Base-by-base conservation (phyloP, 2,888 invertebrate species). In the Plagodis pulveraria region DNA sequence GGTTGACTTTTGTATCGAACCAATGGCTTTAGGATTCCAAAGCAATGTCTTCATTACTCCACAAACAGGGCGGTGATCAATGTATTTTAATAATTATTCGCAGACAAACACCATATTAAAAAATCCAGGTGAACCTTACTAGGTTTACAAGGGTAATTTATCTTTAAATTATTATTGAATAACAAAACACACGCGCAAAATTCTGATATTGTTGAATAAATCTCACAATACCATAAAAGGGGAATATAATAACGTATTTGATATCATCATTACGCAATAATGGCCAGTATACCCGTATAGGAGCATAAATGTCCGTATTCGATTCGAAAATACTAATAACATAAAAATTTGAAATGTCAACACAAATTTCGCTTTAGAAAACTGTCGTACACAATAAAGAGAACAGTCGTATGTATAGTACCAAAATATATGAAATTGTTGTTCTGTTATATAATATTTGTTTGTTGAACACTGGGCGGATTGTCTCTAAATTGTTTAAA, bases 321-420 rank as follows among this genome's bases (percentile, higher is more conserved):
- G 69, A 70, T 69, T 72, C 68, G 63, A 70, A 71, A 72, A 68
- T 66, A 72, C 68, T 71, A 69, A 69, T 70, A 70, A 71, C 69
- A 71, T 71, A 71, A 72, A 40, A 73, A 72, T 62, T 62, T 65
- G 62, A 66, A 63, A 66, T 62, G 64, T 67, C 67, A 67, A 70
- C 66, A 56, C 60, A 69, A 70, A 64, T 50, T 62, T 70, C 67
- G 64, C 58, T 69, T 67, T 69, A 71, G 71, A 72, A 73, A 69
- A 60, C 46, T 65, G 64, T 70, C 66, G 62, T 71, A 70, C 67
- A 68, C 62, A 71, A 69, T 69, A 66, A 71, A 69, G 41, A 66
- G 50, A 64, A 62, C 55, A 57, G 56, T 42, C n/a, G n/a, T n/a
- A n/a, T n/a, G n/a, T 56, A 22, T 55, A 44, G 44, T 50, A 53